Base-by-base conservation (phyloP, 2,113 vertebrate genomes). In the Carollia perspicillata region DNA sequence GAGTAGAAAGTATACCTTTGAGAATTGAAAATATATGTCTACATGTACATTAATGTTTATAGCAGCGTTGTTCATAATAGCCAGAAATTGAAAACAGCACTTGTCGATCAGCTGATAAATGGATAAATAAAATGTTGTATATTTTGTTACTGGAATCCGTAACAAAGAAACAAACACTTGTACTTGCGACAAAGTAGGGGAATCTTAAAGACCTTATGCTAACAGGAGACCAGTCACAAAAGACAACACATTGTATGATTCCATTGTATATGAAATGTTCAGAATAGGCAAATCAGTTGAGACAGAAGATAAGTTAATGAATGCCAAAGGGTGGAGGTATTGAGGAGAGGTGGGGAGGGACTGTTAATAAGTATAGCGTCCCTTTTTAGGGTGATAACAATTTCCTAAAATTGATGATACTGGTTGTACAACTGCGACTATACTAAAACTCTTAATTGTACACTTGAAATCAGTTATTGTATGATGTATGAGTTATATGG, bases 381-480 rank as follows among this genome's bases (percentile, higher is more conserved):
- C 95, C 68, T 81, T 97, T 83, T 94, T 78, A 90, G 53, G 28
- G 17, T 81, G 49, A 94, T 83, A 33, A 96, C 79, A 80, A 28
- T 89, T 37, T 92, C 93, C 33, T 83, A 42, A 89, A 89, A 79
- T 79, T 95, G 51, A 47, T 85, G 75, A 20, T 94, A 47, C 14
- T 49, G 16, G 30, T 83, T 92, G 20, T 7, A 47, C 30, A 80
- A n/a, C 20, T 94, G 22, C 47, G 65, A 78, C 44, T 81, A 71
- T 35, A 44, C 65, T 51, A 63, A 87, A 87, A 49, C 28, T 40
- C 23, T 74, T 69, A 37, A 12, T 77, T 90, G 14, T 77, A 68
- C 3, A 68, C 13, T 84, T 93, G 58, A 44, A 92, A 26, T 95
- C 66, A 26, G 4, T 79, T 75, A 53, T 79, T 78, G 2, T 88